Percentiles rank a stretch among this genome's conserved stretches.
Evolutionary conservation across 2,113 vertebrate species (phyloP).

Genomic region (Piprites chloris): DNA sequence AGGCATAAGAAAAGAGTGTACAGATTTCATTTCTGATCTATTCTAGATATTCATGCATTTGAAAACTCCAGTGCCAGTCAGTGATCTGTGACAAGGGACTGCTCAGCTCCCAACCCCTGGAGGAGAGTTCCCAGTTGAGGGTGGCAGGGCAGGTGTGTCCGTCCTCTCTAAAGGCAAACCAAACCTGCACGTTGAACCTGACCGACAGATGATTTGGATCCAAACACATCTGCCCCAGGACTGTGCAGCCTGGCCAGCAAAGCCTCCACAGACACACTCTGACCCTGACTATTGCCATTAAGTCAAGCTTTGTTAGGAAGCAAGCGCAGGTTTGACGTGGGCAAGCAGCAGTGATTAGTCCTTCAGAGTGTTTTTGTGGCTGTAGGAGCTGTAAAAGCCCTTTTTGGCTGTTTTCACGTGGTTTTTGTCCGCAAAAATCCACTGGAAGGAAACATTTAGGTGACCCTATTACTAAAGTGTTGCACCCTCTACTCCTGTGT

Average conservation of each 20-base stretch:
- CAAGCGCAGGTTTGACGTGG: not conserved
- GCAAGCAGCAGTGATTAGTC: not conserved
- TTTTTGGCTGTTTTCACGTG: not conserved
- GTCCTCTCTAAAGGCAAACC: not conserved
- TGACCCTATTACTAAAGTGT: not conserved
- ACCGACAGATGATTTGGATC: not conserved
- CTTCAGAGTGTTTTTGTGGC: not conserved
- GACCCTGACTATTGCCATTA: not conserved
- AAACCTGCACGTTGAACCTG: not conserved
- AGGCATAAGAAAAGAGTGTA: constrained; percentile 44
- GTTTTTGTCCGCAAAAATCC: not conserved
- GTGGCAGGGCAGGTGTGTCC: not conserved
- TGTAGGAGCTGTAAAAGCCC: not conserved
- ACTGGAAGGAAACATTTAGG: not conserved
- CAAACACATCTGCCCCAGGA: not conserved
- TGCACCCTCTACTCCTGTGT: not conserved
- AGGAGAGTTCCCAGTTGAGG: not conserved
- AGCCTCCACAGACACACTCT: not conserved
- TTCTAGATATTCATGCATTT: not conserved
- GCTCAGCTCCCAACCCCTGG: not conserved
- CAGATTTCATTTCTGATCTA: not conserved
- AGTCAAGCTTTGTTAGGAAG: not conserved
- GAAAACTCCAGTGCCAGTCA: not conserved
- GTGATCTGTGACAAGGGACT: not conserved
- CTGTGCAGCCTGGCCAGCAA: not conserved